These are phyloP conservation scores for Meteorus colon DNA, from an alignment of 2,888 invertebrate genomes.

Conservation along the genomic window DNA sequence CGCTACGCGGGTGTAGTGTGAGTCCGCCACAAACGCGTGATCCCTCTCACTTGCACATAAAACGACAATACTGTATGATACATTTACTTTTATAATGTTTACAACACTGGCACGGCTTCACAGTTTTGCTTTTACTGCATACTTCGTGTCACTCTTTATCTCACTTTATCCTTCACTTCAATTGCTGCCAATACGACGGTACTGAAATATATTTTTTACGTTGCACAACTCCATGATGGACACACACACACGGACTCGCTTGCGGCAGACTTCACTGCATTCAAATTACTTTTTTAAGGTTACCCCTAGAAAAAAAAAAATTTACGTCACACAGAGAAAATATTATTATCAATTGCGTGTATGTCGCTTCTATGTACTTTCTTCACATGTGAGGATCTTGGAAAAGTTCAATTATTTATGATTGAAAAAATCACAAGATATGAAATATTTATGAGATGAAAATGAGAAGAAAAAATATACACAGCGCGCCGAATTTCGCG, in stretches of 20 bases:
- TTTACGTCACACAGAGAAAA: slow-evolving; percentile 10
- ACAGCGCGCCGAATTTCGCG: slow-evolving; percentile 31
- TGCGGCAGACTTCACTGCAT: neutral
- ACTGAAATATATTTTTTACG: slow-evolving; percentile 58
- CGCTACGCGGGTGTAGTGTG: slow-evolving; percentile 46
- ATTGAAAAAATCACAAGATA: neutral
- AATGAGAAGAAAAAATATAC: slow-evolving; percentile 13
- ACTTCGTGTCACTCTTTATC: slow-evolving; percentile 17
- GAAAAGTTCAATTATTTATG: neutral
- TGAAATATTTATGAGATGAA: slow-evolving; percentile 12
- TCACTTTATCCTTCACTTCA: slow-evolving; percentile 40
- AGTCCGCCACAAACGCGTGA: slow-evolving; percentile 30
- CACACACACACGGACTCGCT: neutral
- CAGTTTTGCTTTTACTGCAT: slow-evolving; percentile 46
- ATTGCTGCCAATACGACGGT: slow-evolving; percentile 53
- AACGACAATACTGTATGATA: slow-evolving; percentile 47
- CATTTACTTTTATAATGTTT: slow-evolving; percentile 63
- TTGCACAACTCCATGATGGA: slow-evolving; percentile 53
- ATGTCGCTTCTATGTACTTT: neutral
- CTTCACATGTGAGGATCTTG: neutral
- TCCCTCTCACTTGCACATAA: slow-evolving; percentile 4
- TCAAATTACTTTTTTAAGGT: slow-evolving; percentile 23
- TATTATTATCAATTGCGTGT: slow-evolving; percentile 16
- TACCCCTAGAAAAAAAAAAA: slow-evolving; percentile 8
- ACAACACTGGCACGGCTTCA: slow-evolving; percentile 57